Base-by-base conservation (phyloP, 2,113 vertebrate species). In the Zosterops japonicus region DNA sequence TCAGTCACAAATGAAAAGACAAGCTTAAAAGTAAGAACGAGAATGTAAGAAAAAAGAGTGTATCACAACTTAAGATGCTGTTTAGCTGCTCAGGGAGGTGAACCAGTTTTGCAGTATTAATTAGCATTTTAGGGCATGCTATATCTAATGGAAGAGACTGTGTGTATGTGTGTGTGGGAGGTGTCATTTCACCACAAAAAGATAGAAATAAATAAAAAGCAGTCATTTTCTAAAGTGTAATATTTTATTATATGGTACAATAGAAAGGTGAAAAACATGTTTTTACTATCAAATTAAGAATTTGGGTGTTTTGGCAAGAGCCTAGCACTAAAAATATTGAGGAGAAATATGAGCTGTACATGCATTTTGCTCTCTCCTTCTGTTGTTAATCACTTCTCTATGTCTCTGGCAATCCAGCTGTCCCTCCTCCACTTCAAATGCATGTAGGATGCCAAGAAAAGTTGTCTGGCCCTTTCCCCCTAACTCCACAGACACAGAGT, bases 101-200 rank as follows among this genome's bases (percentile, higher is more conserved):
- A 92, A 95, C 8, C 20, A 79, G 50, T 79, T 92, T 82, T 65
- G 63, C 52, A 35, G 44, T 87, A 94, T 91, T 92, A 90, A 95
- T 96, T 94, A 89, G 92, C 70, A 91, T 93, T 94, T 95, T 52
- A 86, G 83, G 79, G 35, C 77, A 93, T 27, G 41, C 60, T 83
- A 5, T 52, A 78, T 68, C 72, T 89, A 83, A 94, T 90, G 90
- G 56, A 89, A 49, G 69, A 92, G 89, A 69, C 36, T 28, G 27
- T 49, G 35, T 67, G 9, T 59, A 21, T 67, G 39, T 44, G 19
- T 29, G 49, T 36, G 83, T 47, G 46, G 70, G 88, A 83, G 44
- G 87, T 89, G 60, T 81, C 33, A 47, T 83, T 87, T 90, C 85
- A 90, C 47, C 47, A 76, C 17, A 74, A 63, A 69, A 80, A 80